A percentile compares a stretch with the other conserved stretches of the same genome.
Evolutionary conservation across 1,140 invertebrate species (phyloP).

Genomic region (Drosophila watanabei): DNA sequence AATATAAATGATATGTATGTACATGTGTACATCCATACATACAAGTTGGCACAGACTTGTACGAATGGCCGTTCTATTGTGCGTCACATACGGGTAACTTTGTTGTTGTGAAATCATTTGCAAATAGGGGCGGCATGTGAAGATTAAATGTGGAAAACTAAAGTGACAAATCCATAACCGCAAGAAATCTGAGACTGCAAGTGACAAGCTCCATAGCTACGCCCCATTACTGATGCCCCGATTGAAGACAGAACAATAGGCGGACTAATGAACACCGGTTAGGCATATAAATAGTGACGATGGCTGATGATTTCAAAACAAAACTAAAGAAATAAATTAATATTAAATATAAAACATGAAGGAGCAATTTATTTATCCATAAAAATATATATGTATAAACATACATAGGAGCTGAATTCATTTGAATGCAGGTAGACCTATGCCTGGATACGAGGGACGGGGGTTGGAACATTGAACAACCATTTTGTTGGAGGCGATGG

Average conservation of each 20-base stretch:
- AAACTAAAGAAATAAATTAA: slow-evolving; percentile 16
- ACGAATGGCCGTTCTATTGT: background rate
- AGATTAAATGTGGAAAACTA: slow-evolving; percentile 48
- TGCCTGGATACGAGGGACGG: background rate
- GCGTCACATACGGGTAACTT: background rate
- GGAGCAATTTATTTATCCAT: slow-evolving; percentile 27
- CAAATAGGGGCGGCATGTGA: slow-evolving; percentile 20
- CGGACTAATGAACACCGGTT: background rate
- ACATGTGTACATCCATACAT: background rate
- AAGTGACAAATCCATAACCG: slow-evolving; percentile 15
- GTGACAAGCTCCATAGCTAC: slow-evolving; percentile 9
- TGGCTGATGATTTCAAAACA: background rate
- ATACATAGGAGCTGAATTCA: slow-evolving; percentile 5
- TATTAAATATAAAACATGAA: slow-evolving; percentile 19
- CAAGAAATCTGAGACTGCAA: slow-evolving; percentile 41
- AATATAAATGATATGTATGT: background rate
- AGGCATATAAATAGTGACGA: slow-evolving; percentile 37
- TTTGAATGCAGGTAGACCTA: slow-evolving; percentile 32
- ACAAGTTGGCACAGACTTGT: background rate
- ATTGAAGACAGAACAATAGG: slow-evolving; percentile 7
- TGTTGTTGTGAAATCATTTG: slow-evolving; percentile 27
- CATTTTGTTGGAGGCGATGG: slow-evolving; percentile 46
- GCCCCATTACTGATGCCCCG: background rate
- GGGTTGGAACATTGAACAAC: slow-evolving; percentile 41
- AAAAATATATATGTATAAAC: background rate